Percentiles rank a stretch among this genome's conserved stretches.
These are phyloP conservation scores for Rhimphoctona megacephalus DNA, from an alignment of 2,888 invertebrate species.

Conservation along the genomic window DNA sequence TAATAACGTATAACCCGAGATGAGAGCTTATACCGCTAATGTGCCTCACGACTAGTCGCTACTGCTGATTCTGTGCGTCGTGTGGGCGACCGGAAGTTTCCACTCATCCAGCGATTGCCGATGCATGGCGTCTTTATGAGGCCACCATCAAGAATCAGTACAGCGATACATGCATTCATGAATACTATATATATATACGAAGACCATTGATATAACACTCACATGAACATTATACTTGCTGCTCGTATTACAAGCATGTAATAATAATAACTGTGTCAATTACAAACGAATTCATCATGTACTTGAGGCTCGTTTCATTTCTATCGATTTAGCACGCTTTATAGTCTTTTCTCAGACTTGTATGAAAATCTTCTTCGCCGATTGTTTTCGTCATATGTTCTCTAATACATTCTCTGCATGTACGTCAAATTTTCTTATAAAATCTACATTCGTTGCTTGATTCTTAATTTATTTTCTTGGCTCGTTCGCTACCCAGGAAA, in stretches of 20 bases:
- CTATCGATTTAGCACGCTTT: conserved; percentile 59
- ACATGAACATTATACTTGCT: conserved; percentile 30
- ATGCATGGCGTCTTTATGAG: conserved; percentile 83
- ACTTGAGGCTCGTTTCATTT: conserved; percentile 38
- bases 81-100: conserved; percentile 84
- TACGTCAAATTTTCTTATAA: neutral
- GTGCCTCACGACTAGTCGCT: conserved; percentile 42
- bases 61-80: conserved; percentile 61
- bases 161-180: conserved; percentile 11
- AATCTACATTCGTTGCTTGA: neutral
- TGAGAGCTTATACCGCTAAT: conserved; percentile 64
- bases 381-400: neutral
- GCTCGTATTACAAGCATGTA: conserved; percentile 54
- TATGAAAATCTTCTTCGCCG: neutral
- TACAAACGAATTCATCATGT: conserved; percentile 57
- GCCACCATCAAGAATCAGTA: conserved; percentile 55
- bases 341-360: conserved; percentile 1
- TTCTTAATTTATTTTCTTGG: neutral
- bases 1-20: conserved; percentile 75
- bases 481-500: neutral
- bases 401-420: neutral
- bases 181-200: neutral
- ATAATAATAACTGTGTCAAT: conserved; percentile 55
- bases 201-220: neutral
- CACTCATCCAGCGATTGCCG: conserved; percentile 84